Evolutionary conservation across 2,797 vertebrate species (phyloP).

Genomic region (Lacerta bilineata): DNA sequence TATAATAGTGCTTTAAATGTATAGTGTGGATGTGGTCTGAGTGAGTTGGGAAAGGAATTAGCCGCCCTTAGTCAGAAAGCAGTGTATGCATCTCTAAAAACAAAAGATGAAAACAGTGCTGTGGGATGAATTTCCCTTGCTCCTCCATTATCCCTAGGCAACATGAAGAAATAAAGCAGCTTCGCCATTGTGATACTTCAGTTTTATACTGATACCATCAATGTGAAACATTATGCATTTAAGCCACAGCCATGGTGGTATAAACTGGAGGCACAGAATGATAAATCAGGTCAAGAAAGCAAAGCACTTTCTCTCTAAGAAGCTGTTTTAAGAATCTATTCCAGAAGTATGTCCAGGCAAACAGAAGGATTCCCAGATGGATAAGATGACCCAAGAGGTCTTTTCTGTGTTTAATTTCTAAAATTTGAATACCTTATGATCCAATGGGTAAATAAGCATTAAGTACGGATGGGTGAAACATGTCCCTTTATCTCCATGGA

Average conservation of each 20-base stretch:
- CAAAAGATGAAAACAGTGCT: neutral
- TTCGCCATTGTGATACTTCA: neutral
- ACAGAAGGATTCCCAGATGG: constrained; percentile 45
- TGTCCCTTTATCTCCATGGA: constrained; percentile 1
- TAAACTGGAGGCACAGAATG: constrained; percentile 14
- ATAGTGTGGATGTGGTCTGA: no score
- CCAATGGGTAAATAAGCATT: constrained; percentile 26
- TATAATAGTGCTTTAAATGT: no score
- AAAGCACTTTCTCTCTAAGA: neutral
- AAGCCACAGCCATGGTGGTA: neutral
- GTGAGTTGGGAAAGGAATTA: neutral
- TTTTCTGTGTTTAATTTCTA: constrained; percentile 28
- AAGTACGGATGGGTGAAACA: constrained; percentile 14
- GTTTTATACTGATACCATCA: neutral
- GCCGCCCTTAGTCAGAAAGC: neutral
- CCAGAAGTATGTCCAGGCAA: constrained; percentile 29
- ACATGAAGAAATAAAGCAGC: neutral
- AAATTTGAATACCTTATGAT: constrained; percentile 44
- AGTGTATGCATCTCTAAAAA: no score
- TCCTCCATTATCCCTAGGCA: neutral
- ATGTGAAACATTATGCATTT: neutral
- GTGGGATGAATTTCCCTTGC: neutral
- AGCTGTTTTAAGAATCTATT: constrained; percentile 14
- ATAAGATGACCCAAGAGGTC: neutral
- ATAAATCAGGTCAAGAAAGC: neutral